phyloP scores from a whole-genome alignment of 2,113 vertebrate species.

The Egretta garzetta region DNA sequence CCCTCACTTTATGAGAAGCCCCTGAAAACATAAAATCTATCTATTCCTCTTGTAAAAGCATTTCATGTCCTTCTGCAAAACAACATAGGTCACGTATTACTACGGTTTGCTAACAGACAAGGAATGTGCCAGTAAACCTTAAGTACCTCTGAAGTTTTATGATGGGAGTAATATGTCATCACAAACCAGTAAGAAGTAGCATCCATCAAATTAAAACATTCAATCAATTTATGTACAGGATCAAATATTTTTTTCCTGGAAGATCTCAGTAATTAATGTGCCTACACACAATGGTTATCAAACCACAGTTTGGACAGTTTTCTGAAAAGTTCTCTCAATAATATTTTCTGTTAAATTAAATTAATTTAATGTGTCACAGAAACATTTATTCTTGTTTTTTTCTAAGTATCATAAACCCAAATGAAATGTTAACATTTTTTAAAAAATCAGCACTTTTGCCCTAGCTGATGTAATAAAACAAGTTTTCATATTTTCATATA shows the following conservation, averaged over 20 bases:
- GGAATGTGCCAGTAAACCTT: not conserved
- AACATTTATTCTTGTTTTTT: not conserved
- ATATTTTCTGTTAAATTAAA: not conserved
- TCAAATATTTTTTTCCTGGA: not conserved
- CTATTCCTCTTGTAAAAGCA: slow-evolving; percentile 28
- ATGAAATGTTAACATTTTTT: not conserved
- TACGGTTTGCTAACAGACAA: not conserved
- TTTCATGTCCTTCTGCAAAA: slow-evolving; percentile 20
- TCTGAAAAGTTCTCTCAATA: not conserved
- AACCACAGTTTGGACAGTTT: not conserved
- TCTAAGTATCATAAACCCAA: not conserved
- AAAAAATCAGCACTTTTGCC: not conserved
- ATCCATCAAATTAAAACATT: not conserved
- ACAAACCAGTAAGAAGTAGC: not conserved
- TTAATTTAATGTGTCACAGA: not conserved
- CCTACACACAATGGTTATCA: not conserved
- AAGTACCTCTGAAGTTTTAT: not conserved
- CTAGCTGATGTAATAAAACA: slow-evolving; percentile 57
- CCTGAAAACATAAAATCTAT: slow-evolving; percentile 42
- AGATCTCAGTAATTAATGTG: not conserved
- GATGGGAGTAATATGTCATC: not conserved
- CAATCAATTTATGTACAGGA: not conserved
- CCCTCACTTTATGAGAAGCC: not conserved
- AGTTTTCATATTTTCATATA: slow-evolving; percentile 65
- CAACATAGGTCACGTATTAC: not conserved